Evolutionary conservation across 2,113 vertebrate species (phyloP).

Genomic region (Menidia beryllina): DNA sequence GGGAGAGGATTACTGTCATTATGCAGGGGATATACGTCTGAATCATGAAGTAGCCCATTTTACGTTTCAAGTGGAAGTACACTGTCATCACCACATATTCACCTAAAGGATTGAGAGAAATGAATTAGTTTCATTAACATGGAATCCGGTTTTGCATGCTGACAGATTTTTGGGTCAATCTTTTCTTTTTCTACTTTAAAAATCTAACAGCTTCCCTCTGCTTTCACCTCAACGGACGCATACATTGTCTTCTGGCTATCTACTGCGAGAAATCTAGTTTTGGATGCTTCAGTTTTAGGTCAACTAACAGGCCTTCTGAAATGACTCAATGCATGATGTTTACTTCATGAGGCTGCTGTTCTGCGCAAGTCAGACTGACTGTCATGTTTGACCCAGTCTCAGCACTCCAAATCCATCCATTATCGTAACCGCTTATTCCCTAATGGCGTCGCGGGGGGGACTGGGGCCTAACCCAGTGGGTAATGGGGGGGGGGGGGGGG

Average conservation of each 20-base stretch:
- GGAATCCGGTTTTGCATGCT: conserved; percentile 15
- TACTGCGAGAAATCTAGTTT: conserved; percentile 25
- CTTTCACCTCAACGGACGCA: conserved; percentile 7
- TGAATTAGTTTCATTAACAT: conserved; percentile 33
- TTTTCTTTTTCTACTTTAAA: background rate
- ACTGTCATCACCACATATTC: conserved; percentile 99
- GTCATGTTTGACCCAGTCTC: conserved; percentile 27
- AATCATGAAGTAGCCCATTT: conserved; percentile 99
- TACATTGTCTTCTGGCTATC: background rate
- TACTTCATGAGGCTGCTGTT: conserved; percentile 11
- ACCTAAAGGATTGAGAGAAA: conserved; percentile 81
- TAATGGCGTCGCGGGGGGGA: too few species aligned
- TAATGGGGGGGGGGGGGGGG: too few species aligned
- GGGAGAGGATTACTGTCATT: conserved; percentile 99
- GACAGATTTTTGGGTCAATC: conserved; percentile 37
- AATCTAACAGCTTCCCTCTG: background rate
- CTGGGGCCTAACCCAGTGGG: too few species aligned
- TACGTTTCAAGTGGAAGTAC: conserved; percentile 94
- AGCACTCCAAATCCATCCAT: conserved; percentile 10
- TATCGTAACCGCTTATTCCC: too few species aligned
- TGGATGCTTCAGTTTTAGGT: conserved; percentile 18
- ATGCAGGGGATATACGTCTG: conserved; percentile 99
- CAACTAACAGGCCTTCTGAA: background rate
- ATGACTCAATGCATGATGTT: conserved; percentile 18
- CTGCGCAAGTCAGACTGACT: conserved; percentile 21